Conservation (phyloP, 1,140 invertebrate species). For the Euwallacea fornicatus region DNA sequence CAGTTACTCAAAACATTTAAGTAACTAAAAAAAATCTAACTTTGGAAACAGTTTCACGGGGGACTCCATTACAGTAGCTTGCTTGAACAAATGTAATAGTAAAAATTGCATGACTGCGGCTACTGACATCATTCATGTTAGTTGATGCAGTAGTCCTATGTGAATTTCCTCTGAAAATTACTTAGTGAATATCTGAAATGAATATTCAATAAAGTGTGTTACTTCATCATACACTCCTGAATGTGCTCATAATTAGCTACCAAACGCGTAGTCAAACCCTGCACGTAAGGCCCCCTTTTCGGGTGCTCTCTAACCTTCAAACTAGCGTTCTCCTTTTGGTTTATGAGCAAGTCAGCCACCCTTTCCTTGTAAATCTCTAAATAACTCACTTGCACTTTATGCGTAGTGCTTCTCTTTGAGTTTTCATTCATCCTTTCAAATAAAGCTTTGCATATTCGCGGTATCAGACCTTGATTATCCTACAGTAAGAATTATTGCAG, state of each 20-base stretch:
- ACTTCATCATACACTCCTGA: conserved; percentile 61
- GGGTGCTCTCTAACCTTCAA: conserved; percentile 85
- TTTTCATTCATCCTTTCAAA: conserved; percentile 75
- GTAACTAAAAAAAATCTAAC: conserved; percentile 46
- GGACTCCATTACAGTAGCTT: conserved; percentile 66
- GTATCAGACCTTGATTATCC: conserved; percentile 83
- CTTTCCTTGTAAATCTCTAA: conserved; percentile 86
- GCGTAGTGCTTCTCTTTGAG: conserved; percentile 79
- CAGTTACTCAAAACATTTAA: background rate
- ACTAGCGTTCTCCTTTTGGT: conserved; percentile 43
- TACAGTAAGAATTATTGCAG: conserved; percentile 49
- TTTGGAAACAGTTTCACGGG: conserved; percentile 86
- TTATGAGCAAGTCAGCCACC: conserved; percentile 73
- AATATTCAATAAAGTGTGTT: background rate
- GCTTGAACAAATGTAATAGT: conserved; percentile 75
- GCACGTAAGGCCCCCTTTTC: conserved; percentile 83
- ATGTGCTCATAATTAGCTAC: conserved; percentile 85
- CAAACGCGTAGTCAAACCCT: conserved; percentile 83
- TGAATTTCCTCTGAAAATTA: conserved; percentile 68
- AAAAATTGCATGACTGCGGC: conserved; percentile 68
- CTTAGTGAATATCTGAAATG: background rate
- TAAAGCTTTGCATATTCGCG: conserved; percentile 79
- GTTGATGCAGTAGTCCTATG: conserved; percentile 66
- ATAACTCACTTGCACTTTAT: conserved; percentile 80
- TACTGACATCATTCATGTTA: conserved; percentile 57